These are phyloP conservation scores for Hydrochoerus hydrochaeris DNA, from an alignment of 2,113 vertebrate species.

Conservation along the genomic window DNA sequence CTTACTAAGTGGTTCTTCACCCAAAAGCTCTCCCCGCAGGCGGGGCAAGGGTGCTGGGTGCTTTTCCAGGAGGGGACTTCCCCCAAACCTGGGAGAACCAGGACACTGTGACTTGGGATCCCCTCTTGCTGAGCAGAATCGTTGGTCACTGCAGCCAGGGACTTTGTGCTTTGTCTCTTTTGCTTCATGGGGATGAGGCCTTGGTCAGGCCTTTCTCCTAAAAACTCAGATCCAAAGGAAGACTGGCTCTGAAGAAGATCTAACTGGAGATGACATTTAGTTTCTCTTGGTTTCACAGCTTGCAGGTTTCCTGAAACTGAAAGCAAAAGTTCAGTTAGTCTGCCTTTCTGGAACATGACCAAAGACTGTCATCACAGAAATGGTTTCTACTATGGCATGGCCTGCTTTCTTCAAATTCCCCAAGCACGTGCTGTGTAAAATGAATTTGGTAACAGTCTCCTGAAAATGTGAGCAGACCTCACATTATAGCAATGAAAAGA, in stretches of 20 bases:
- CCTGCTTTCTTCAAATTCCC: not conserved
- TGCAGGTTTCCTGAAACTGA: slow-evolving; percentile 54
- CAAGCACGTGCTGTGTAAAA: not conserved
- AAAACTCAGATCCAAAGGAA: not conserved
- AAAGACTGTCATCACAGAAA: not conserved
- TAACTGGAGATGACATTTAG: not conserved
- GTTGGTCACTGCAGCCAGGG: not conserved
- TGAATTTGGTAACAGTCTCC: not conserved
- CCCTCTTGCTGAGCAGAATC: not conserved
- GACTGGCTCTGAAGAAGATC: not conserved
- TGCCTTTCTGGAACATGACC: not conserved
- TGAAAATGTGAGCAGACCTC: not conserved
- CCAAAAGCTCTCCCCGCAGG: not conserved
- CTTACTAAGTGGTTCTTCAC: not conserved
- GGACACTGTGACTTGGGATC: not conserved
- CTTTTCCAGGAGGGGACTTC: not conserved
- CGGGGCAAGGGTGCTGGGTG: not conserved
- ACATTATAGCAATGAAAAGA: not conserved
- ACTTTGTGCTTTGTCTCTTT: accelerated
- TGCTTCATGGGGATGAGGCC: accelerated
- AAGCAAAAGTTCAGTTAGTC: slow-evolving; percentile 22
- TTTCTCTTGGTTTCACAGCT: not conserved
- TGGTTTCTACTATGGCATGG: accelerated
- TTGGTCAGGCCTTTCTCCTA: not conserved
- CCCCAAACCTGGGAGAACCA: not conserved